Evolutionary conservation across 2,888 invertebrate genomes (phyloP).

Genomic region (Melinopterus prodromus): DNA sequence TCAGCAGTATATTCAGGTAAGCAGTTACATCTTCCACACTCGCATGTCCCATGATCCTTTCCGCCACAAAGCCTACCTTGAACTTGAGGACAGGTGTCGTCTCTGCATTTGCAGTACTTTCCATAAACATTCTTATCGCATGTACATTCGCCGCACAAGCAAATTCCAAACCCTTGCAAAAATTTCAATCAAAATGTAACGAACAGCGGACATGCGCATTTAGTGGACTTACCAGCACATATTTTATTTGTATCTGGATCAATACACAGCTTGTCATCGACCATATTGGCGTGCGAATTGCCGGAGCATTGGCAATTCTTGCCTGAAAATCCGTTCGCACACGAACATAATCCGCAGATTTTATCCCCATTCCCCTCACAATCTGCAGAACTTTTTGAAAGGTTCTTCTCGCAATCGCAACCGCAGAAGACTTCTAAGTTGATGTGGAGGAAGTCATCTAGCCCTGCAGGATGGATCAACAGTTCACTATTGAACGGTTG

Average conservation of each 20-base stretch:
- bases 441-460: conserved; percentile 73
- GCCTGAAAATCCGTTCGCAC: conserved; percentile 63
- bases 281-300: conserved; percentile 43
- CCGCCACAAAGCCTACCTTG: conserved; percentile 63
- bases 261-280: conserved; percentile 47
- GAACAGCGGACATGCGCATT: too few species aligned
- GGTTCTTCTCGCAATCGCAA: conserved; percentile 39
- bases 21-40: conserved; percentile 71
- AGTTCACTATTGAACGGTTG: conserved; percentile 59
- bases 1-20: conserved; percentile 66
- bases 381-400: conserved; percentile 55
- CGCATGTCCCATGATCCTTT: conserved; percentile 64
- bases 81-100: conserved; percentile 72
- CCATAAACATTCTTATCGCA: conserved; percentile 64
- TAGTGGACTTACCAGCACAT: conserved; percentile 62
- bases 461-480: conserved; percentile 74
- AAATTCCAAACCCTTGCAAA: conserved; percentile 63
- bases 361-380: conserved; percentile 53
- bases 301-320: conserved; percentile 69
- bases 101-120: conserved; percentile 79
- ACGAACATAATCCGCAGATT: conserved; percentile 67
- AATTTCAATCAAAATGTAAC: too few species aligned
- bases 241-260: conserved; percentile 50
- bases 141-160: conserved; percentile 68
- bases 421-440: conserved; percentile 67